phyloP scores from a whole-genome alignment of 2,888 invertebrate species.

The Drosophila meridionalis region DNA sequence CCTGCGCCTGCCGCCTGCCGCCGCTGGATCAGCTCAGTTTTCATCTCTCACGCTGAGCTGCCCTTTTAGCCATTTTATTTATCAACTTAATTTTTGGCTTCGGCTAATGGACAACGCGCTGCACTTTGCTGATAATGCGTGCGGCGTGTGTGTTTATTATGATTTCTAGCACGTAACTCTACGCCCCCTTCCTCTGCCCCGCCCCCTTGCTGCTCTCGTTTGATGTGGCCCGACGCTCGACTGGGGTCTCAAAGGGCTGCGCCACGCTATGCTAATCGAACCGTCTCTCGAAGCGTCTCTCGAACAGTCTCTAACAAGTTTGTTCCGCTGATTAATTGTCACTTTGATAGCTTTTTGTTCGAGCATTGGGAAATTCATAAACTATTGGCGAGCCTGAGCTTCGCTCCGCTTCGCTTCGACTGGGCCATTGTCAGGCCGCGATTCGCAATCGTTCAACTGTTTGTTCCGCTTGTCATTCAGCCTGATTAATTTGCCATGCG shows the following conservation, averaged over 20 bases:
- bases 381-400: slow-evolving; percentile 9
- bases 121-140: slow-evolving; percentile 76
- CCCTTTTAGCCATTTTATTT: slow-evolving; percentile 68
- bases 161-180: slow-evolving; percentile 61
- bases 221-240: slow-evolving; percentile 29
- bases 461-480: slow-evolving; percentile 50
- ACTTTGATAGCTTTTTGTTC: slow-evolving; percentile 30
- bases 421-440: background rate
- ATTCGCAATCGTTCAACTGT: slow-evolving; percentile 13
- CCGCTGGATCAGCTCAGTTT: slow-evolving; percentile 35
- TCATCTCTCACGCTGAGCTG: slow-evolving; percentile 70
- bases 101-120: slow-evolving; percentile 68
- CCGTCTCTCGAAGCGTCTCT: background rate
- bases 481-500: slow-evolving; percentile 48
- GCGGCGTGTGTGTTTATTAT: slow-evolving; percentile 79
- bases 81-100: slow-evolving; percentile 77
- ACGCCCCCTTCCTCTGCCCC: background rate
- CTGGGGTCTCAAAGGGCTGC: background rate
- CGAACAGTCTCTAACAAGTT: slow-evolving; percentile 8
- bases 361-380: slow-evolving; percentile 5
- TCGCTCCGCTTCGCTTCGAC: background rate
- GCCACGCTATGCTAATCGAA: slow-evolving; percentile 26
- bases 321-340: slow-evolving; percentile 40
- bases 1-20: slow-evolving; percentile 3
- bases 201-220: slow-evolving; percentile 4